These are phyloP conservation scores for Flexamia atlantica DNA, from an alignment of 2,888 invertebrate species.

Conservation along the genomic window DNA sequence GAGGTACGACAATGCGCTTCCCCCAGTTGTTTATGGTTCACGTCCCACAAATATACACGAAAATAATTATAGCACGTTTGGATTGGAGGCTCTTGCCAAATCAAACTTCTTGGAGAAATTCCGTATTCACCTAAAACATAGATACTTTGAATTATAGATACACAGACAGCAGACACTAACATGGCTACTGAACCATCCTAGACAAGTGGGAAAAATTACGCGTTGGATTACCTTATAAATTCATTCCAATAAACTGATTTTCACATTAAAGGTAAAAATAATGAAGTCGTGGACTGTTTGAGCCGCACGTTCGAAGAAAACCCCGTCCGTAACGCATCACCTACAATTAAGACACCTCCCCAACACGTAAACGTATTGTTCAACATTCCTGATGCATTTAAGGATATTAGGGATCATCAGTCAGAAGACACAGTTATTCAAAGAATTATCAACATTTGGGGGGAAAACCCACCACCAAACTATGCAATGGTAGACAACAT, in stretches of 20 bases:
- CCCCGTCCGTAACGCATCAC: not conserved
- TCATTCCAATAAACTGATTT: slow-evolving; percentile 44
- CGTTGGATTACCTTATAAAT: slow-evolving; percentile 49
- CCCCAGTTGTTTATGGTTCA: slow-evolving; percentile 45
- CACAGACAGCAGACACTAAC: slow-evolving; percentile 52
- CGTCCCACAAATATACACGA: slow-evolving; percentile 14
- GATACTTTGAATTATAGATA: slow-evolving; percentile 8
- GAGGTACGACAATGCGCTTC: not conserved
- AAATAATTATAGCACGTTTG: slow-evolving; percentile 30
- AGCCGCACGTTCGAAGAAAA: slow-evolving; percentile 42
- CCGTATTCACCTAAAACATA: slow-evolving; percentile 39
- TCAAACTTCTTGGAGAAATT: slow-evolving; percentile 40
- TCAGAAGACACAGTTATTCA: slow-evolving; percentile 14
- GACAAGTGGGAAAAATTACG: slow-evolving; percentile 46
- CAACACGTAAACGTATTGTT: not conserved
- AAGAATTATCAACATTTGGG: not conserved
- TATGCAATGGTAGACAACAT: not conserved
- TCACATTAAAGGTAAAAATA: slow-evolving; percentile 50
- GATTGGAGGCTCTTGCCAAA: slow-evolving; percentile 38
- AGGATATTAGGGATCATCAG: slow-evolving; percentile 11
- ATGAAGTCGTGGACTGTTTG: slow-evolving; percentile 46
- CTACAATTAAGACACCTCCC: not conserved
- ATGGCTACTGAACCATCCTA: slow-evolving; percentile 53
- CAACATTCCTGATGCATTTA: slow-evolving; percentile 34
- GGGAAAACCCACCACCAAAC: not conserved